A percentile compares a stretch with the other conserved stretches of the same genome.
Conservation (phyloP, 1,140 invertebrate genomes). For the Drosophila neocordata region DNA sequence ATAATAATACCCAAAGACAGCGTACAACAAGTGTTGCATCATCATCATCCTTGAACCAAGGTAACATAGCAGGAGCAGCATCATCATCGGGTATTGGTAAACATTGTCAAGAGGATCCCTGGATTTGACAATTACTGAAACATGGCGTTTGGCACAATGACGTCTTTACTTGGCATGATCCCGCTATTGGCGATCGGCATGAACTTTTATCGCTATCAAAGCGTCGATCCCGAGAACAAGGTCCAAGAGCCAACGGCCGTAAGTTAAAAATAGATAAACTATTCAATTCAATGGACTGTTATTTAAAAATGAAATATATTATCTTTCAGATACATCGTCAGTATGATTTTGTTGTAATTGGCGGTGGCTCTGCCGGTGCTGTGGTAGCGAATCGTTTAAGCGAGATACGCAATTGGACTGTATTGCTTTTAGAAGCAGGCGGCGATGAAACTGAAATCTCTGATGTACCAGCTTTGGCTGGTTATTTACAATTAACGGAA, state of each 20-base stretch:
- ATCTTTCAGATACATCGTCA: conserved; percentile 86
- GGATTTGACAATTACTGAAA: conserved; percentile 83
- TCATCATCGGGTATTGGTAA: conserved; percentile 21
- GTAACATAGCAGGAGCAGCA: conserved; percentile 8
- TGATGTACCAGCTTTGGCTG: conserved; percentile 89
- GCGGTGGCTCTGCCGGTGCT: conserved; percentile 96
- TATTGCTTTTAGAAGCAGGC: conserved; percentile 92
- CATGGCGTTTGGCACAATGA: conserved; percentile 82
- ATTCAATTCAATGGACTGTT: too few species aligned
- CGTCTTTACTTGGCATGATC: conserved; percentile 88
- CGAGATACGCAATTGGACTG: conserved; percentile 90
- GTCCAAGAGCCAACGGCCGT: conserved; percentile 88
- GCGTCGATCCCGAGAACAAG: conserved; percentile 91
- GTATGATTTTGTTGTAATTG: conserved; percentile 93
- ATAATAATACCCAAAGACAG: conserved; percentile 43
- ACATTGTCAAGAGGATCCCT: conserved; percentile 67
- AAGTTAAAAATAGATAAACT: conserved; percentile 74
- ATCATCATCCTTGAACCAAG: too few species aligned
- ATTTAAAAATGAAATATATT: too few species aligned
- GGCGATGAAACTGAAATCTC: conserved; percentile 92
- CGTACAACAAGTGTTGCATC: not conserved
- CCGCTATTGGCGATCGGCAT: conserved; percentile 91
- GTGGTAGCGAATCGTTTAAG: conserved; percentile 95
- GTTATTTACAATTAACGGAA: conserved; percentile 90
- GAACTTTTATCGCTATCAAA: conserved; percentile 91